Conservation (phyloP, 2,113 vertebrate genomes). For the Tetrao urogallus region DNA sequence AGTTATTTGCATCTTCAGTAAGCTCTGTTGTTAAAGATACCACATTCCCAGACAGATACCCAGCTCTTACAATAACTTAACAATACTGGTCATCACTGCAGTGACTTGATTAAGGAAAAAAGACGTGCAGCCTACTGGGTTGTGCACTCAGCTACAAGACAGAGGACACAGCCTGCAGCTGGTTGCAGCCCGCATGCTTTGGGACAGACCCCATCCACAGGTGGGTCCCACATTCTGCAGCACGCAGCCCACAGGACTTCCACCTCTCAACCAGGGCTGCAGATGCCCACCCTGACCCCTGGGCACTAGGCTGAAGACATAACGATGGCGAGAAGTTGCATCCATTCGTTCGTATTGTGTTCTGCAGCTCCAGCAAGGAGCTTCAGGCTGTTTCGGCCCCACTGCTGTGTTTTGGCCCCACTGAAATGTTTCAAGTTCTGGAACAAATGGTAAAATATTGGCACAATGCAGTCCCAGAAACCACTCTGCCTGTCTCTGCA, state of each 20-base stretch:
- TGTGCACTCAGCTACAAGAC: not conserved
- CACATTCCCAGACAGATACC: constrained; percentile 83
- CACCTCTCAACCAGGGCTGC: not conserved
- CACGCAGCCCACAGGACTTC: not conserved
- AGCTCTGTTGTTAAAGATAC: constrained; percentile 82
- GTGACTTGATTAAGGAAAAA: constrained; percentile 82
- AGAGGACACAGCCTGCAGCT: not conserved
- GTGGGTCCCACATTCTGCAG: not conserved
- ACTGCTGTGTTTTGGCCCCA: constrained; percentile 5
- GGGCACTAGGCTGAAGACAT: not conserved
- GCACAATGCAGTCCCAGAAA: constrained; percentile 42
- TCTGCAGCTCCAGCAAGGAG: constrained; percentile 44
- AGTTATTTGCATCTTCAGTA: constrained; percentile 80
- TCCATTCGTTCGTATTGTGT: constrained; percentile 56
- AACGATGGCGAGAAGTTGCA: constrained; percentile 41
- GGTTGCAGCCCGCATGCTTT: not conserved
- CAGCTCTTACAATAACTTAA: constrained; percentile 79
- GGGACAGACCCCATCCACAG: not conserved
- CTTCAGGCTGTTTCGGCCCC: constrained; percentile 51
- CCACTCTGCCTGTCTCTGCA: constrained; percentile 4
- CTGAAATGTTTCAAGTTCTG: constrained; percentile 60
- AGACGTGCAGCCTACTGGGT: constrained; percentile 15
- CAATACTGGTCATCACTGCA: constrained; percentile 82
- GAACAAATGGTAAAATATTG: constrained; percentile 58
- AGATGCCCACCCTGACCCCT: constrained; percentile 13